phyloP scores from a whole-genome alignment of 2,888 invertebrate species.

The Scaptodrosophila latifasciaeformis region DNA sequence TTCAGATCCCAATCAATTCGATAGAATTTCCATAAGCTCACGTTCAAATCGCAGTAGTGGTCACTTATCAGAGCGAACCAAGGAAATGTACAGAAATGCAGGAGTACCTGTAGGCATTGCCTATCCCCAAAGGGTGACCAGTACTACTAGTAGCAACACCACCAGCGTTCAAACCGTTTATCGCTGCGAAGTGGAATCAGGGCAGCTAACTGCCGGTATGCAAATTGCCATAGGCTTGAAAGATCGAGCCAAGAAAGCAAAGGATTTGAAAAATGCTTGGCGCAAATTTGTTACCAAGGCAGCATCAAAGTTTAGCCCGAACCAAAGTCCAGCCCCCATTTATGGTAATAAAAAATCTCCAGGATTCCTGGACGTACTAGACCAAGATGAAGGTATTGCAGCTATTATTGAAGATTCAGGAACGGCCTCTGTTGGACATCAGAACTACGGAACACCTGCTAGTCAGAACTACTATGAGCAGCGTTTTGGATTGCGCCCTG shows the following conservation, averaged over 20 bases:
- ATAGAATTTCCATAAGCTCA: constrained; percentile 72
- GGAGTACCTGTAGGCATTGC: constrained; percentile 73
- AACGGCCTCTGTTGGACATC: constrained; percentile 49
- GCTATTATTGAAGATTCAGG: constrained; percentile 71
- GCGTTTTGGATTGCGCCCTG: constrained; percentile 73
- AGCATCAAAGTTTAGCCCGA: constrained; percentile 74
- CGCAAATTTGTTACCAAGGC: constrained; percentile 75
- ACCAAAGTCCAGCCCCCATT: constrained; percentile 71
- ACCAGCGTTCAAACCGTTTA: constrained; percentile 72
- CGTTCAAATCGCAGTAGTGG: constrained; percentile 73
- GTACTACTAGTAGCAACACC: constrained; percentile 44
- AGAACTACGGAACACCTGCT: constrained; percentile 59
- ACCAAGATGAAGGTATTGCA: constrained; percentile 72
- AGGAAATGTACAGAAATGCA: constrained; percentile 72
- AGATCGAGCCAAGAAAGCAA: constrained; percentile 75
- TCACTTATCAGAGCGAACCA: constrained; percentile 72
- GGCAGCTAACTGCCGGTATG: constrained; percentile 74
- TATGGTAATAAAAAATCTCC: constrained; percentile 60
- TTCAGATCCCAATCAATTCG: constrained; percentile 69
- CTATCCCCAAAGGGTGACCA: constrained; percentile 69
- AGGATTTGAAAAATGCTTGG: constrained; percentile 75
- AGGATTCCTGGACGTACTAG: constrained; percentile 59
- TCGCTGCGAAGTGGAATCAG: constrained; percentile 73
- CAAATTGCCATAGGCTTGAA: constrained; percentile 75
- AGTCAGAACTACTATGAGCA: constrained; percentile 71